phyloP scores from a whole-genome alignment of 2,888 invertebrate genomes.

The Trachelus tabidus region DNA sequence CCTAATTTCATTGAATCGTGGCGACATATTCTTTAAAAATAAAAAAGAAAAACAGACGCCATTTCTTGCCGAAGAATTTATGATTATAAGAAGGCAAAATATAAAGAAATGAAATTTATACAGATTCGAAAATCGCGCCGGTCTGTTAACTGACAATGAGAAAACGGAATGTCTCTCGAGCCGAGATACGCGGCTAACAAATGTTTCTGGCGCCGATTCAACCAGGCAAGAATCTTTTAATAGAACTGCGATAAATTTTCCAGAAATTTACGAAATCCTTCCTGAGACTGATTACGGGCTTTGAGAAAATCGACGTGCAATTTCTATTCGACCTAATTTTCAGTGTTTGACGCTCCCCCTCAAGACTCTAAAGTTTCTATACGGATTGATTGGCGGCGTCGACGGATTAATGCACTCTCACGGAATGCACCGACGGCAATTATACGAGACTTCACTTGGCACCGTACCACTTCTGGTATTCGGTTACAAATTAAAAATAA shows the following conservation, averaged over 20 bases:
- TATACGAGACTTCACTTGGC: neutral
- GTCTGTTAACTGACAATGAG: neutral
- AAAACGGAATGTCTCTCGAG: neutral
- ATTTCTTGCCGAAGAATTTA: neutral
- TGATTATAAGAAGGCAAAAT: neutral
- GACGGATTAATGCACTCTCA: neutral
- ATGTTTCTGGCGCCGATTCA: conserved; percentile 16
- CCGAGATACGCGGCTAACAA: conserved; percentile 2
- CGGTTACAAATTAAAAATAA: neutral
- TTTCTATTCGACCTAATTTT: neutral
- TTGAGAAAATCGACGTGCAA: neutral
- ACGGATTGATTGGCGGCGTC: neutral
- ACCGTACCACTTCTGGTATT: neutral
- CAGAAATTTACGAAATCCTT: conserved; percentile 1
- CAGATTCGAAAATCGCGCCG: neutral
- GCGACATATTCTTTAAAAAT: neutral
- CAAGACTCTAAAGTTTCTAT: neutral
- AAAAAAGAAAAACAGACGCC: neutral
- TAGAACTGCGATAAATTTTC: neutral
- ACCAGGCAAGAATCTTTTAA: neutral
- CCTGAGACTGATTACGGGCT: neutral
- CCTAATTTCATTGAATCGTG: neutral
- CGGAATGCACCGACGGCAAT: neutral
- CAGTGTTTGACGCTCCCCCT: neutral
- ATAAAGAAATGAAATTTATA: neutral